Percentiles rank a stretch among this genome's conserved stretches.
phyloP scores from a whole-genome alignment of 2,113 vertebrate species.

The Albula glossodonta region DNA sequence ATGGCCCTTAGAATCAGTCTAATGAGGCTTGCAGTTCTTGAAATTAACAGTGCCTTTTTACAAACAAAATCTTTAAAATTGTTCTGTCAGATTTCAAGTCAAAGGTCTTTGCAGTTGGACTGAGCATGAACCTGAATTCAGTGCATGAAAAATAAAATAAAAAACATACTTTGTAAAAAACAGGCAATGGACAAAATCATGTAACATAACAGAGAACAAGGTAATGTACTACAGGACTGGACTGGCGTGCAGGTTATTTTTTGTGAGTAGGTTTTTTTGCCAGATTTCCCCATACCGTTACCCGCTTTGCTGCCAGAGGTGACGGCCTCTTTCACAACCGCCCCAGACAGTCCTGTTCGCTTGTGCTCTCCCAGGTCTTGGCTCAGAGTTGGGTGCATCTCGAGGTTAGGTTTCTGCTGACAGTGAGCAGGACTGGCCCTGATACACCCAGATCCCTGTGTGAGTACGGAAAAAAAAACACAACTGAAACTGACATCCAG shows the following conservation, averaged over 20 bases:
- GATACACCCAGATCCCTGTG: background rate
- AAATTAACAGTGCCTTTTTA: background rate
- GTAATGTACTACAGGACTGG: background rate
- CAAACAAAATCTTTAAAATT: background rate
- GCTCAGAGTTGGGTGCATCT: background rate
- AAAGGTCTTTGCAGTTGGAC: background rate
- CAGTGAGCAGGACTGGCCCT: background rate
- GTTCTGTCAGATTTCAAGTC: background rate
- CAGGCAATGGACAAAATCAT: too few relatives aligned
- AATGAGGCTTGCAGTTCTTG: background rate
- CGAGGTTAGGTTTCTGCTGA: background rate
- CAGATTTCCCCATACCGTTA: background rate
- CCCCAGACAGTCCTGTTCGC: background rate
- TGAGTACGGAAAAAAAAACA: background rate
- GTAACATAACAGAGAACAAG: background rate
- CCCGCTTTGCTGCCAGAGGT: background rate
- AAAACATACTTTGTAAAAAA: too few relatives aligned
- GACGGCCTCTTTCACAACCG: background rate
- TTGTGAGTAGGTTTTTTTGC: background rate
- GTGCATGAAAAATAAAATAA: background rate
- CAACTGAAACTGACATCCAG: background rate
- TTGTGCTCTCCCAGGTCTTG: background rate
- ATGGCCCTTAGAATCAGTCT: background rate
- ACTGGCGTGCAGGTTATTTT: background rate
- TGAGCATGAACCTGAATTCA: background rate